Evolutionary conservation across 2,888 invertebrate genomes (phyloP), one percentile per base, ranked within the genome.

Genomic region (Aspidapion aeneum): DNA sequence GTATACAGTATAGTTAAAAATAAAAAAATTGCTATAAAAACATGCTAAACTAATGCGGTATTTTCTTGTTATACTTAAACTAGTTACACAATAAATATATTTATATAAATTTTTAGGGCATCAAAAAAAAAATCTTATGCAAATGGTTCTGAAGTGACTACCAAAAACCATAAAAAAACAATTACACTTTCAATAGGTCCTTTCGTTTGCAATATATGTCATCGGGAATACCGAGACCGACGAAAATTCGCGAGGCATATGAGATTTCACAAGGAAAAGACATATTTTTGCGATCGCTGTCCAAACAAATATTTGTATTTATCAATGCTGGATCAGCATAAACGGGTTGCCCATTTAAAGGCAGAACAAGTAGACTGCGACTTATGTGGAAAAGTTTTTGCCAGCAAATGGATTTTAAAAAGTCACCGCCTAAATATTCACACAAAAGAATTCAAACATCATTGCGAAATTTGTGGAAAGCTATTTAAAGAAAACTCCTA

Each of bases 361-460:
- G 63, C 64, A n/a, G 66, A 67, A 49, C 57, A 51, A 9, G 66
- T 69, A 18, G 61, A 61, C 21, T 75, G 73, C 66, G 66, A 68
- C 16, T 59, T 66, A n/a, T 74, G 74, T 60, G 68, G 66, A 9
- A 61, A 66, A 21, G 61, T 64, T 52, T 72, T 69, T 35, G 51
- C 49, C 7, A 57, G 52, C 17, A 5, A 48, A 16, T 21, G 52
- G 16, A 18, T 82, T 1, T 74, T 84, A 9, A 83, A 81, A 2
- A 81, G 83, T 56, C 85, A 85, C 35, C 3, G 12, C 5, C 12
- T 12, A 7, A 3, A 35, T 35, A 7, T 35, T 3, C 35, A 35
- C 12, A 7, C 35, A 7, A 35, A 35, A 12, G 35, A 35, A 35
- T 35, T 35, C 12, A 35, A 35, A 35, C 35, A 35, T 12, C 35